phyloP scores from a whole-genome alignment of 2,797 vertebrate genomes.

The Syndactyla subalaris region DNA sequence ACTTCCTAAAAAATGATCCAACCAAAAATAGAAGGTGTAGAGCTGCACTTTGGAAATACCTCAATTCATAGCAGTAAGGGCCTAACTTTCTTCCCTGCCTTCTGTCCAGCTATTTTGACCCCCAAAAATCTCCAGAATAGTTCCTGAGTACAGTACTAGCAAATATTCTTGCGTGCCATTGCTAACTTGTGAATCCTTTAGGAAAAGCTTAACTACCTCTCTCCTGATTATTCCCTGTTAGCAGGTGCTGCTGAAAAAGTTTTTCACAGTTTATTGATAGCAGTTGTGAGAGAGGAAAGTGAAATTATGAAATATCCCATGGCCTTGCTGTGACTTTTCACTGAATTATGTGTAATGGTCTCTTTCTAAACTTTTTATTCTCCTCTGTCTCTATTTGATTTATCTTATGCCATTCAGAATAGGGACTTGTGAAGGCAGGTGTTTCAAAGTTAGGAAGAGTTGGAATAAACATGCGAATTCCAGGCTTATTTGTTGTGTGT shows the following conservation, averaged over 20 bases:
- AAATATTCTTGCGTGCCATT: too few species aligned
- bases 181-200: background rate
- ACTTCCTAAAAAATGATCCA: conserved; percentile 15
- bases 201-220: background rate
- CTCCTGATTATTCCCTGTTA: background rate
- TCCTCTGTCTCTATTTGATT: background rate
- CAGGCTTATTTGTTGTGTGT: background rate
- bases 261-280: background rate
- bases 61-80: background rate
- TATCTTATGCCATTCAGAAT: background rate
- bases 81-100: background rate
- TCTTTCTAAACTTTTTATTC: background rate
- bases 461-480: background rate
- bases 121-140: background rate
- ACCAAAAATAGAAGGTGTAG: background rate
- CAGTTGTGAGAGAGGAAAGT: background rate
- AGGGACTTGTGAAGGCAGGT: background rate
- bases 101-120: background rate
- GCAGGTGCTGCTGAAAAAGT: background rate
- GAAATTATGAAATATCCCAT: background rate
- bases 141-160: background rate
- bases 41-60: conserved; percentile 1
- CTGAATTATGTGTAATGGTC: background rate
- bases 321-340: background rate
- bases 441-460: background rate